Percentiles rank a stretch among this genome's conserved stretches.
Conservation (phyloP, 2,888 invertebrate species). For the Lymantria dispar region DNA sequence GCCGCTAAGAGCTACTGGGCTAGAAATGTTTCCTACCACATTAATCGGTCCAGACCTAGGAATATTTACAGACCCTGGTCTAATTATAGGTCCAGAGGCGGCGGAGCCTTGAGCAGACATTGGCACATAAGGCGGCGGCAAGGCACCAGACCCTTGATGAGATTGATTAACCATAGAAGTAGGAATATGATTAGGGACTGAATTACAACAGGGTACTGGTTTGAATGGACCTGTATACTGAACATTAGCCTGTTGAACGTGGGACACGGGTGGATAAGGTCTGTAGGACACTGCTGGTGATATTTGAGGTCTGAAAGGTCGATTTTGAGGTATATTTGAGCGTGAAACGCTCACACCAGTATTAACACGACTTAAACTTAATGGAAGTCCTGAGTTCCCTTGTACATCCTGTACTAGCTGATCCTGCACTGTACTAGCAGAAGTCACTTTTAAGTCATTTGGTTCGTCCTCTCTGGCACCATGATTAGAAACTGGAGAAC, state of each 20-base stretch:
- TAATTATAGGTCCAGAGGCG: not conserved
- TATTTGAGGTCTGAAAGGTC: not conserved
- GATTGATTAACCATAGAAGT: not conserved
- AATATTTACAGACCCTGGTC: slow-evolving; percentile 5
- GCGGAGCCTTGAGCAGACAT: not conserved
- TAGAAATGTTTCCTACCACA: not conserved
- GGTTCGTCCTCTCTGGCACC: not conserved
- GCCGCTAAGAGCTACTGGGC: not conserved
- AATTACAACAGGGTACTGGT: not conserved
- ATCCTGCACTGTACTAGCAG: not conserved
- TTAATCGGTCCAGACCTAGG: not conserved
- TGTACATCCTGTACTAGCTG: not conserved
- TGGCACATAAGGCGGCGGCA: not conserved
- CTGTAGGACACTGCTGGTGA: not conserved
- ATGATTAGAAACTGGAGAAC: slow-evolving; percentile 1
- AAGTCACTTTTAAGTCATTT: not conserved
- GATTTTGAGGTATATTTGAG: slow-evolving; percentile 6
- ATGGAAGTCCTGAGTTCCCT: not conserved
- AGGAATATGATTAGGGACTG: not conserved
- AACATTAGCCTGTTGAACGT: not conserved
- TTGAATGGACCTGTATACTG: not conserved
- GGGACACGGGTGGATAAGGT: not conserved
- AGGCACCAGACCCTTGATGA: not conserved
- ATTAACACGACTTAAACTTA: not conserved
- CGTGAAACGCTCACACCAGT: not conserved